Conservation (phyloP, 2,888 invertebrate genomes). For the Ametastegia equiseti region DNA sequence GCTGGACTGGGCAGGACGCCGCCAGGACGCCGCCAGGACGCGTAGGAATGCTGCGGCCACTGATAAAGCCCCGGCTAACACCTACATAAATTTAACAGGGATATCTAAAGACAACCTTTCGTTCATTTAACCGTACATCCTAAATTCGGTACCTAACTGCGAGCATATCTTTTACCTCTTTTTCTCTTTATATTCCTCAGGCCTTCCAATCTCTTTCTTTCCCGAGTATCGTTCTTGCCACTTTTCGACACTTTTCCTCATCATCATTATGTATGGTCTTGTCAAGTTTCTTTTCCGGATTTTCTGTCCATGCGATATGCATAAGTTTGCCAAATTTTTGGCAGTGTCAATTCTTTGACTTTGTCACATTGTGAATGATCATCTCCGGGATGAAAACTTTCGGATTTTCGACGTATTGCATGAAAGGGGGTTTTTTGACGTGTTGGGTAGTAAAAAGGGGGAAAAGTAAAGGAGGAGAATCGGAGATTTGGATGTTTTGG, state of each 20-base stretch:
- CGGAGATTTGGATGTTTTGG: constrained; percentile 52
- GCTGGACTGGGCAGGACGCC: no score
- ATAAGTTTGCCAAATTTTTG: no score
- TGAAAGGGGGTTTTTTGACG: neutral
- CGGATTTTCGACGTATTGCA: no score
- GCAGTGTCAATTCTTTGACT: no score
- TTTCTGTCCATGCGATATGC: no score
- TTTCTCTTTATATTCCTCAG: neutral
- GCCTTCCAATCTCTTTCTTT: neutral
- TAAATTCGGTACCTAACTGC: constrained; percentile 67
- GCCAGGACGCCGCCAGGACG: constrained; percentile 65
- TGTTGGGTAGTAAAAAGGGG: neutral
- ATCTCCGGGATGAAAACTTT: no score
- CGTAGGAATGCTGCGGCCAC: constrained; percentile 72
- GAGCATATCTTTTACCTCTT: neutral
- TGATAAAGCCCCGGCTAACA: constrained; percentile 75
- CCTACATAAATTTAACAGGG: constrained; percentile 74
- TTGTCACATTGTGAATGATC: no score
- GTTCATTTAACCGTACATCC: constrained; percentile 73
- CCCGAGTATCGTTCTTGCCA: no score
- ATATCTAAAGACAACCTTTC: constrained; percentile 69
- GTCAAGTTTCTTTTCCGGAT: no score
- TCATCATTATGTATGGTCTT: no score
- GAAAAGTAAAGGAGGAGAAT: neutral
- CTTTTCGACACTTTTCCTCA: no score